Percentiles rank a stretch among this genome's conserved stretches.
Evolutionary conservation across 2,113 vertebrate genomes (phyloP).

Genomic region (Xenotilapia longispinis): DNA sequence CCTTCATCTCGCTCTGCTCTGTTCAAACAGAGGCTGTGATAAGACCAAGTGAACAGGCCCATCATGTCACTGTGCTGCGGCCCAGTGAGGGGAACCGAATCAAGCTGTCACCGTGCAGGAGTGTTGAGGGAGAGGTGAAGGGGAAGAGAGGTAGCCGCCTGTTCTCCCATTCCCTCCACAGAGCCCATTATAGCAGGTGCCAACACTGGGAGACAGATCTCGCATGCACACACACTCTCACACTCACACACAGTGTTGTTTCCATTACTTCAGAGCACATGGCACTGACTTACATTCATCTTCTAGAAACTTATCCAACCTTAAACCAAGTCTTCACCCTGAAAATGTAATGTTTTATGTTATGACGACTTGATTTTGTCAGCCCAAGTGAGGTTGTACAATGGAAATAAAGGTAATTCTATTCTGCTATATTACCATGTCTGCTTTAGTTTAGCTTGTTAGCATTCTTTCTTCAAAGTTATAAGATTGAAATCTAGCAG

Average conservation of each 20-base stretch:
- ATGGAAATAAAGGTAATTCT: background rate
- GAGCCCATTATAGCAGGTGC: slow-evolving; percentile 89
- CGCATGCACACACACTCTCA: slow-evolving; percentile 1
- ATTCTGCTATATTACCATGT: background rate
- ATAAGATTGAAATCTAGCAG: background rate
- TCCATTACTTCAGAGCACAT: background rate
- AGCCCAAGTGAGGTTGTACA: background rate
- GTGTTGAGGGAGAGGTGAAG: slow-evolving; percentile 62
- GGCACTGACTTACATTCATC: background rate
- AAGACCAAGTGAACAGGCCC: slow-evolving; percentile 88
- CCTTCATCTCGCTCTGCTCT: slow-evolving; percentile 19
- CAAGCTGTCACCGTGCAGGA: slow-evolving; percentile 87
- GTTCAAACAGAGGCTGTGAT: slow-evolving; percentile 84
- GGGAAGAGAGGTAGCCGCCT: background rate
- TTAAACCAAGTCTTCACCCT: background rate
- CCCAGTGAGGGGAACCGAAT: slow-evolving; percentile 86
- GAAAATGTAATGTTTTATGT: background rate
- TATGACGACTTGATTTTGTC: background rate
- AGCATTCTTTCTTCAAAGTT: background rate
- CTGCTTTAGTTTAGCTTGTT: background rate
- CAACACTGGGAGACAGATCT: slow-evolving; percentile 79
- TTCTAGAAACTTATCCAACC: background rate
- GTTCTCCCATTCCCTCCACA: slow-evolving; percentile 75
- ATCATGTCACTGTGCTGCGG: slow-evolving; percentile 85
- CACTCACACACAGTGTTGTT: background rate